Evolutionary conservation across 1,140 invertebrate species (phyloP), one percentile per base, ranked within the genome.

Genomic region (Papilio machaon): DNA sequence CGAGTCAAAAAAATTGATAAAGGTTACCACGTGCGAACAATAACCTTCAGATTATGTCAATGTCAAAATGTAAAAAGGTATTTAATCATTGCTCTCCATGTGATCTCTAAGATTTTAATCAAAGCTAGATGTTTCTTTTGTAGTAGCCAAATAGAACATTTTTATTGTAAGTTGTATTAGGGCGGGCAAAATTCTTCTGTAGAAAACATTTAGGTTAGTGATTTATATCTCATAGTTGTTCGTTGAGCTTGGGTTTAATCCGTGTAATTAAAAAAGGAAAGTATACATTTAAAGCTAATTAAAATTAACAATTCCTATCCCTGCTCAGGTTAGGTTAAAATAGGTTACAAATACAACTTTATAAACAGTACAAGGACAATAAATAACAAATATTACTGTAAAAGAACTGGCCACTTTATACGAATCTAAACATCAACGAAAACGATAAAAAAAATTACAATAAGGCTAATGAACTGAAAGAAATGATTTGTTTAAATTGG

Each of bases 1-100:
- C 23, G 64, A 35, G 23, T 30, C 64, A 70, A 70, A 70, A 43
- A 70, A 64, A 64, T 15, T 35, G 64, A 70, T 35, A 35, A 70
- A 70, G 64, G 64, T 70, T 70, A 35, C 23, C 64, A 23, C 60
- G 60, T 70, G 30, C 64, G 64, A 70, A 35, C 49, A 58, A 30
- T 5, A 67, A 35, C 30, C 64, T 70, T 70, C 64, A 15, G 23
- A 38, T 70, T 38, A 15, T 13, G n/a, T 70, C 64, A 70, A 15
- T 70, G 23, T 17, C 15, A 30, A 15, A 17, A 35, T 35, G 11
- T 35, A 13, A 64, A 64, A 64, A 23, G 30, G 30, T 23, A 64
- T 30, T 64, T n/a, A 10, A 13, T 60, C 23, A 64, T 15, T 30
- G 23, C 30, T 64, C 19, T 23, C 15, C 15, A 2, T 64, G 23